These are phyloP conservation scores for Heliconius nattereri DNA, from an alignment of 1,140 invertebrate genomes.

Conservation along the genomic window DNA sequence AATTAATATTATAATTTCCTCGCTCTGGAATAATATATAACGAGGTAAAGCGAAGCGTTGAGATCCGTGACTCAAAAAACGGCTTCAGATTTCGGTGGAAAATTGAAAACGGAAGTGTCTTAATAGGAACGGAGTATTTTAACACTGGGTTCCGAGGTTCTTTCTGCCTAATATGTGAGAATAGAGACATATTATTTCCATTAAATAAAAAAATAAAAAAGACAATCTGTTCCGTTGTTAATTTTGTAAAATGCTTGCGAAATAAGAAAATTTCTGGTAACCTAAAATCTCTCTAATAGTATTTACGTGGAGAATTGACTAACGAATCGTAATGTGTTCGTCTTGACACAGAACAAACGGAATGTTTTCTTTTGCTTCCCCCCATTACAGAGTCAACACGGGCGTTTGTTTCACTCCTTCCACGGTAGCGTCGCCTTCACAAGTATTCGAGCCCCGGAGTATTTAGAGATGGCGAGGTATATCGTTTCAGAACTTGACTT, in stretches of 20 bases:
- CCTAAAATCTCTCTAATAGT: slow-evolving; percentile 36
- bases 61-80: too few relatives aligned
- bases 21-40: too few relatives aligned
- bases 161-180: background rate
- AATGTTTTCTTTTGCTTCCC: slow-evolving; percentile 38
- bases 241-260: too few relatives aligned
- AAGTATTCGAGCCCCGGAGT: background rate
- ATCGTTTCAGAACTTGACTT: slow-evolving; percentile 6
- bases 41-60: too few relatives aligned
- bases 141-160: too few relatives aligned
- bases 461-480: background rate
- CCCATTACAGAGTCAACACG: slow-evolving; percentile 49
- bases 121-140: too few relatives aligned
- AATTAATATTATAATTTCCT: background rate
- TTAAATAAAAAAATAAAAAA: too few relatives aligned
- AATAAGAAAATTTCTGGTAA: too few relatives aligned
- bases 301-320: slow-evolving; percentile 45
- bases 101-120: too few relatives aligned
- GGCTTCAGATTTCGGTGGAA: too few relatives aligned
- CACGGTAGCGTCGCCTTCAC: background rate
- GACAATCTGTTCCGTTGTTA: too few relatives aligned
- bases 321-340: slow-evolving; percentile 51
- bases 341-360: slow-evolving; percentile 44
- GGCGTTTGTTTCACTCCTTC: background rate
- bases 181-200: too few relatives aligned